Evolutionary conservation across 2,113 vertebrate genomes (phyloP).

Genomic region (Rhea americana): DNA sequence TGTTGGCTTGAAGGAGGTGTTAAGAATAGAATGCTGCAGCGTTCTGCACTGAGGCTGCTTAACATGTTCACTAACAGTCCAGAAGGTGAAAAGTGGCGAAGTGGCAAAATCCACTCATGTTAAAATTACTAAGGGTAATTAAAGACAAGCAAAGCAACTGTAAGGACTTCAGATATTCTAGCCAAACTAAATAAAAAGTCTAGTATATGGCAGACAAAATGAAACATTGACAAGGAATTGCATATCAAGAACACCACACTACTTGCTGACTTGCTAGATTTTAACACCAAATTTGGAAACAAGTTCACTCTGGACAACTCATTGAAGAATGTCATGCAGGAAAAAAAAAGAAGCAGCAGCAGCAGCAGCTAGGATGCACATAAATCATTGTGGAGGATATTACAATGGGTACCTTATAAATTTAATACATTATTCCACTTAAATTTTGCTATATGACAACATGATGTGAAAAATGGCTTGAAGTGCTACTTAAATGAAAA

Average conservation of each 20-base stretch:
- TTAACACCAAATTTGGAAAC: not conserved
- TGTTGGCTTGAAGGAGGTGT: not conserved
- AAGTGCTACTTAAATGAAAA: not conserved
- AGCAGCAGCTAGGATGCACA: not conserved
- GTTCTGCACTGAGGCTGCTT: not conserved
- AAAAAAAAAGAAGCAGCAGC: not conserved
- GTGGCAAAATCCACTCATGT: not conserved
- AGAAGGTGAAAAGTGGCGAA: not conserved
- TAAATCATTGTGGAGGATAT: not conserved
- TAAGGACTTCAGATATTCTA: not conserved
- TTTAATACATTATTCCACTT: not conserved
- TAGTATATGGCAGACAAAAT: not conserved
- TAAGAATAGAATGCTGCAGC: not conserved
- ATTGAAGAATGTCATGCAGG: not conserved
- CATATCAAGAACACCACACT: not conserved
- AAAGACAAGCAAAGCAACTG: not conserved
- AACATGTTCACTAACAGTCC: not conserved
- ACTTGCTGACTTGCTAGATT: not conserved
- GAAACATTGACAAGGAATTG: not conserved
- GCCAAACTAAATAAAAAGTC: not conserved
- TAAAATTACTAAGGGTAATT: not conserved
- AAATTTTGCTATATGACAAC: not conserved
- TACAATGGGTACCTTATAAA: not conserved
- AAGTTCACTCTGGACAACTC: accelerated
- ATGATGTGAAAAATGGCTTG: not conserved